Evolutionary conservation across 2,888 invertebrate species (phyloP), one percentile per base, ranked within the genome.

Genomic region (Kuschelorhynchus macadamiae): DNA sequence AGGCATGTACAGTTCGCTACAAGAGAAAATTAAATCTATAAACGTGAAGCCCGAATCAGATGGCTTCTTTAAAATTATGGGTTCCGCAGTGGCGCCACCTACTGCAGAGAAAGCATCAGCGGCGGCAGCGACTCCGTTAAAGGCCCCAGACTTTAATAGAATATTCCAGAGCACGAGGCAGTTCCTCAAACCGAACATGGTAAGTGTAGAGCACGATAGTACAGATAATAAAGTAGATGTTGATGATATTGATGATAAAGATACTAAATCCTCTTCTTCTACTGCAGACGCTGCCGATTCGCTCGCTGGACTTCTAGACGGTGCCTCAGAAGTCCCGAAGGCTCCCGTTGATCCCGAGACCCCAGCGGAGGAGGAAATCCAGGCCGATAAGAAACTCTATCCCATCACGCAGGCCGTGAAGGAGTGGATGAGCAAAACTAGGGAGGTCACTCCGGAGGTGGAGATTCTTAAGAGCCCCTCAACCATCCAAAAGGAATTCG

Each of bases 351-450:
- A 17, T 47, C 52, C 61, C 18, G 39, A 64, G 46, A 55, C 60
- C 20, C 60, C 64, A 55, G 52, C 52, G 20, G 46, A 44, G 8
- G 36, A 39, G 18, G 53, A 59, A 11, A 36, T 36, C 11, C 25
- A 25, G 18, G 70, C 72, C 53, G 50, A 50, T 17, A 71, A 69
- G 62, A 73, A 59, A 18, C 62, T 76, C 55, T 83, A 84, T 72
- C 87, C 88, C 9, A 86, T 89, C 62, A 89, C 88, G 2, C 82
- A 85, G 47, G 89, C 89, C 0, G 89, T 89, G 0, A 87, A 85
- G 49, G 85, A 87, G 59, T 89, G 89, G 89, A 84, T 89, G 73
- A 81, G 82, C 46, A 81, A 82, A 70, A 83, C 83, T 2, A 76
- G 83, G 9, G 84, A 84, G 71, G 80, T 76, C 12, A 83, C 83